phyloP scores from a whole-genome alignment of 2,888 invertebrate species.

The Philopedon plagiatum region DNA sequence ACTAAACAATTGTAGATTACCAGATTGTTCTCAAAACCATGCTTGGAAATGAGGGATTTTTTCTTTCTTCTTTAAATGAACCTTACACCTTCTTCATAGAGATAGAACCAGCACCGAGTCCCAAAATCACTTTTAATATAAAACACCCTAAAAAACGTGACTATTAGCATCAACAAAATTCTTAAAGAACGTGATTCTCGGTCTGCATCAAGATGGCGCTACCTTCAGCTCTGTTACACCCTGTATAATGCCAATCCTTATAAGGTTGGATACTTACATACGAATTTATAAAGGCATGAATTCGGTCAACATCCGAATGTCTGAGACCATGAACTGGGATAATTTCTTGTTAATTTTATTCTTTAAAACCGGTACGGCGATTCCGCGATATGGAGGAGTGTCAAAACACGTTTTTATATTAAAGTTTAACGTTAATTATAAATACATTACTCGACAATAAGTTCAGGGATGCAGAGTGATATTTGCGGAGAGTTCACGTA shows the following conservation, averaged over 20 bases:
- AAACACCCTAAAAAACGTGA: no score
- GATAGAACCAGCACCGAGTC: no score
- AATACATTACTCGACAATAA: slow-evolving; percentile 10
- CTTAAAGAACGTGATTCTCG: no score
- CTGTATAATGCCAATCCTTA: neutral
- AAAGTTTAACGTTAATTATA: slow-evolving; percentile 8
- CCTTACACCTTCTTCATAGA: no score
- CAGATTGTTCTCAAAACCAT: no score
- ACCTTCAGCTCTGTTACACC: no score
- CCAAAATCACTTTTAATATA: no score
- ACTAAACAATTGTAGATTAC: no score
- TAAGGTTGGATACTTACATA: neutral
- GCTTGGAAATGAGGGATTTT: no score
- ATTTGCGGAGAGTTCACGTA: neutral
- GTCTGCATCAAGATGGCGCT: no score
- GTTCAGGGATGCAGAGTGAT: neutral
- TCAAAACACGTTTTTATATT: slow-evolving; percentile 24
- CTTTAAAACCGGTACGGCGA: slow-evolving; percentile 14
- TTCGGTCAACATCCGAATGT: neutral
- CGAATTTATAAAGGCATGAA: neutral
- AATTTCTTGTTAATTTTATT: slow-evolving; percentile 19
- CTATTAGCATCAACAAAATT: no score
- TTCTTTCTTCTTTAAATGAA: no score
- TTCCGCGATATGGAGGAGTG: slow-evolving; percentile 16
- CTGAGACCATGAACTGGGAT: slow-evolving; percentile 15